These are phyloP conservation scores for Pogoniulus pusillus DNA, from an alignment of 2,797 vertebrate genomes.

Conservation along the genomic window DNA sequence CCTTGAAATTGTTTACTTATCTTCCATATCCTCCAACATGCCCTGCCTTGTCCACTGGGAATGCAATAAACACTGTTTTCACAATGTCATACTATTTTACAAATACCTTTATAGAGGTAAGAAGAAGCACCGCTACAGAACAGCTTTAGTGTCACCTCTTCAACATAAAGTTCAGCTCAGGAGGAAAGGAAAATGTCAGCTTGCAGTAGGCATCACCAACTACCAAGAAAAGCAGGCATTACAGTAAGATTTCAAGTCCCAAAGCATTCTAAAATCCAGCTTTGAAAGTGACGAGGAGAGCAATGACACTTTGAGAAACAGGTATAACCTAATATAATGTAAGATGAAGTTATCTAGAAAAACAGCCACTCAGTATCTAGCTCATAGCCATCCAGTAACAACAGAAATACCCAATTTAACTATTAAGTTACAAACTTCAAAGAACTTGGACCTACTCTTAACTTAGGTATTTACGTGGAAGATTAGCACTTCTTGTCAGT, in stretches of 20 bases:
- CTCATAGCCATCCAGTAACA: neutral
- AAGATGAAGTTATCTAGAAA: neutral
- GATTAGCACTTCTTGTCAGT: neutral
- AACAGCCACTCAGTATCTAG: neutral
- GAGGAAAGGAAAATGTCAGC: neutral
- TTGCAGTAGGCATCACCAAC: neutral
- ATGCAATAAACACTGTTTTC: constrained; percentile 6
- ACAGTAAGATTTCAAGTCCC: neutral
- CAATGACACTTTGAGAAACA: neutral
- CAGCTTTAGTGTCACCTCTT: neutral
- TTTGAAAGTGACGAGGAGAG: neutral
- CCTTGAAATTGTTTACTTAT: constrained; percentile 3
- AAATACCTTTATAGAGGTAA: neutral
- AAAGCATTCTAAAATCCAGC: neutral
- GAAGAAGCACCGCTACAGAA: neutral
- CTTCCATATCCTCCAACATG: neutral
- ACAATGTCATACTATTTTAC: neutral
- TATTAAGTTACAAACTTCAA: neutral
- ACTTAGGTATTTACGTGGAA: neutral
- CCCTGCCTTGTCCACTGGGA: neutral
- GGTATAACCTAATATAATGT: neutral
- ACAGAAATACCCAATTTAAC: neutral
- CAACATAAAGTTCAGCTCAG: neutral
- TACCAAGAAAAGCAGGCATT: neutral
- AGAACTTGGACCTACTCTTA: neutral